Evolutionary conservation across 1,140 invertebrate genomes (phyloP).

Genomic region (Brachionus manjavacas): DNA sequence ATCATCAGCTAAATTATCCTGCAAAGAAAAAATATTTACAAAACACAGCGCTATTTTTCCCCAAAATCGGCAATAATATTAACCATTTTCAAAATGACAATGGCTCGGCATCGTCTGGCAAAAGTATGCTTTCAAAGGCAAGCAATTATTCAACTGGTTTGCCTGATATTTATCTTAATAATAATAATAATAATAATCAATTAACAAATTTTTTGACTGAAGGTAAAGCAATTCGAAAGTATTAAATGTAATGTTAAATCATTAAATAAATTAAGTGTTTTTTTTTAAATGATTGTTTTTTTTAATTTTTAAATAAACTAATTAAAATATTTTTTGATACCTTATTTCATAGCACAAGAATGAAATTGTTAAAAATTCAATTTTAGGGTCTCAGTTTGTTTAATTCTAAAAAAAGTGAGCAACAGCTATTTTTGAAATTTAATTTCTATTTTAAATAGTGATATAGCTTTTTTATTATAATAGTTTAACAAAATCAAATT

Average conservation of each 20-base stretch:
- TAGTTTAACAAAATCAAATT: not conserved
- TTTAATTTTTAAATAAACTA: conserved; percentile 3
- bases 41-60: not conserved
- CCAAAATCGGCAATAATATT: not conserved
- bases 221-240: not conserved
- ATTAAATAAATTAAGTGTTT: not conserved
- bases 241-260: not conserved
- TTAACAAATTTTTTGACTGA: not conserved
- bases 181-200: not conserved
- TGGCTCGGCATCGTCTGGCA: not conserved
- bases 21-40: conserved; percentile 1
- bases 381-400: not conserved
- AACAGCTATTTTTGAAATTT: not conserved
- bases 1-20: not conserved
- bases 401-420: not conserved
- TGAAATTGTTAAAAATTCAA: not conserved
- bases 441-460: not conserved
- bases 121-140: not conserved
- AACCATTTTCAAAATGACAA: not conserved
- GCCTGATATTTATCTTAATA: conserved; percentile 10
- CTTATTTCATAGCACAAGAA: not conserved
- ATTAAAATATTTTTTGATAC: not conserved
- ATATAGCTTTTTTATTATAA: not conserved
- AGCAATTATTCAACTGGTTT: conserved; percentile 10
- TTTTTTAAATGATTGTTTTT: not conserved